These are phyloP conservation scores for Nasonia oneida DNA, from an alignment of 2,888 invertebrate genomes.

Conservation along the genomic window DNA sequence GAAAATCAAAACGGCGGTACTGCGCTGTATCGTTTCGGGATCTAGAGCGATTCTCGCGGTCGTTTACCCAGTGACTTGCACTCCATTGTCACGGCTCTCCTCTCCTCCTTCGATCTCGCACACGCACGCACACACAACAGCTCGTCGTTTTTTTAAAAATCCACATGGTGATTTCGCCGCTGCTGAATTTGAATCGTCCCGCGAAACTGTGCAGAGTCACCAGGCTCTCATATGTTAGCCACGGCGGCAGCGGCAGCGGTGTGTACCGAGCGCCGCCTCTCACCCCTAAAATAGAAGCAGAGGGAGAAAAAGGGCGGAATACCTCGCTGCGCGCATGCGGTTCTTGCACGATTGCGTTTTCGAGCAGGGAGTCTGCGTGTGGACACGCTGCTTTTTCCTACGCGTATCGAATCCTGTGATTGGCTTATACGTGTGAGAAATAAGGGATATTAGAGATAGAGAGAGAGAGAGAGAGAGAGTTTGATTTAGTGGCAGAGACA, in stretches of 20 bases:
- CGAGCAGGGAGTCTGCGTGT: background rate
- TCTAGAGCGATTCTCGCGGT: slow-evolving; percentile 69
- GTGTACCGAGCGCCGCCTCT: slow-evolving; percentile 10
- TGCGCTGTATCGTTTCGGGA: slow-evolving; percentile 45
- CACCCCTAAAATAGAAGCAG: background rate
- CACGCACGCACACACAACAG: background rate
- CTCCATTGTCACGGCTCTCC: slow-evolving; percentile 72
- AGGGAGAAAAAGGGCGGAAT: slow-evolving; percentile 29
- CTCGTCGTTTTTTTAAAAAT: slow-evolving; percentile 72
- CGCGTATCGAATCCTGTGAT: slow-evolving; percentile 12
- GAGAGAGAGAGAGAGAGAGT: too few relatives aligned
- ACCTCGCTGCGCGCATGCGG: background rate
- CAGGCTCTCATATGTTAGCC: slow-evolving; percentile 78
- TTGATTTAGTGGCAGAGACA: slow-evolving; percentile 19
- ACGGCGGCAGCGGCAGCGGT: background rate
- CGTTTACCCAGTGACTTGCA: slow-evolving; percentile 79
- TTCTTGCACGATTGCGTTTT: background rate
- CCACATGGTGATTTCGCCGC: slow-evolving; percentile 73
- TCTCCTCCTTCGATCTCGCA: slow-evolving; percentile 46
- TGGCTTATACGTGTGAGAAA: background rate
- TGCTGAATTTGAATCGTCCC: slow-evolving; percentile 75
- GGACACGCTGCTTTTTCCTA: background rate
- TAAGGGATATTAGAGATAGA: background rate
- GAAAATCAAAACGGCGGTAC: slow-evolving; percentile 27
- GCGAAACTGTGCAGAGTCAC: slow-evolving; percentile 77